Evolutionary conservation across 2,888 invertebrate genomes (phyloP).

Genomic region (Pseudanteris insignis): DNA sequence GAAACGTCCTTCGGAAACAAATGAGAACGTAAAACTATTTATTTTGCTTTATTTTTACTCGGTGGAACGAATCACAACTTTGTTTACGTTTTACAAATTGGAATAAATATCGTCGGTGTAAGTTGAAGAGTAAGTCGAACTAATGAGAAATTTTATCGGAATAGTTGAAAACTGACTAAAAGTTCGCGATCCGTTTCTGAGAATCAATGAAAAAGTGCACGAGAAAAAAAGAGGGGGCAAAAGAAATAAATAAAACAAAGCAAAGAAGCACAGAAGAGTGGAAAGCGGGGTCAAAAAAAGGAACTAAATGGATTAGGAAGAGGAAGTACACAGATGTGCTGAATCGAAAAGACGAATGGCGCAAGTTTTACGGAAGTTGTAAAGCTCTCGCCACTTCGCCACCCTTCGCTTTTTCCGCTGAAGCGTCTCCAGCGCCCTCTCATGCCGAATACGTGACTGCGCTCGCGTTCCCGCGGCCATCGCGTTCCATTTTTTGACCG

Average conservation of each 20-base stretch:
- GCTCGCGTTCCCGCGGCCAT: constrained; percentile 2
- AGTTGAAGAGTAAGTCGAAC: neutral
- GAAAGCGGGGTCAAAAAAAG: neutral
- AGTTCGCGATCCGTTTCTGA: neutral
- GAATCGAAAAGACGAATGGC: constrained; percentile 42
- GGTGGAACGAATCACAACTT: too few species aligned
- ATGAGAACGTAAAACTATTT: too few species aligned
- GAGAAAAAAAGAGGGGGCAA: neutral
- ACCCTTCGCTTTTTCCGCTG: constrained; percentile 27
- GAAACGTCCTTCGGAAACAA: too few species aligned
- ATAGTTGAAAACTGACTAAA: neutral
- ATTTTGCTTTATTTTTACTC: too few species aligned
- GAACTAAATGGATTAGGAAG: constrained; percentile 34
- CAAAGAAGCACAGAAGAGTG: constrained; percentile 9
- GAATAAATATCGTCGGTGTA: too few species aligned
- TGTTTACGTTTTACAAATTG: too few species aligned
- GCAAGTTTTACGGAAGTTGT: constrained; percentile 43
- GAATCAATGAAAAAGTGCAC: too few species aligned
- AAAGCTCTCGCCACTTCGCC: constrained; percentile 44
- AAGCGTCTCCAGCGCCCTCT: constrained; percentile 19
- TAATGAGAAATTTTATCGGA: too few species aligned
- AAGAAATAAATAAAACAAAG: too few species aligned
- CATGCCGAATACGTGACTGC: constrained; percentile 23
- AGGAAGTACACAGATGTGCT: constrained; percentile 39
- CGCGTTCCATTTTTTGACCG: constrained; percentile 17